phyloP scores from a whole-genome alignment of 2,888 invertebrate species.

The Eubasilissa splendida region DNA sequence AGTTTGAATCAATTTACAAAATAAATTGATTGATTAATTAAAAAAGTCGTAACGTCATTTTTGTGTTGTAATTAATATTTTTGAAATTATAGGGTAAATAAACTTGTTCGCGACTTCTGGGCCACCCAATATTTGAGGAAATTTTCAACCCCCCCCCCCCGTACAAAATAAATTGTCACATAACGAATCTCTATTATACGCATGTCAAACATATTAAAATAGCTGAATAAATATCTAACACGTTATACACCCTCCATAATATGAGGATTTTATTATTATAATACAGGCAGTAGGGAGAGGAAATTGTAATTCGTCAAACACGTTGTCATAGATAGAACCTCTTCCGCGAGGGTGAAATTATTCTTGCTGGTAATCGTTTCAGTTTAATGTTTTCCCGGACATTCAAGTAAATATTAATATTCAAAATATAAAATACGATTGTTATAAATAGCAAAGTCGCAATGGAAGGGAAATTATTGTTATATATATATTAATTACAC shows the following conservation, averaged over 20 bases:
- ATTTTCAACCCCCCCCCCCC: neutral
- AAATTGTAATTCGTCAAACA: slow-evolving; percentile 48
- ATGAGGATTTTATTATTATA: slow-evolving; percentile 72
- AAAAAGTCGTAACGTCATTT: no score
- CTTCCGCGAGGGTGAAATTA: neutral
- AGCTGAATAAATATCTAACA: slow-evolving; percentile 73
- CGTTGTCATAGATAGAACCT: slow-evolving; percentile 41
- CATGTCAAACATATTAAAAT: slow-evolving; percentile 75
- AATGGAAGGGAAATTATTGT: no score
- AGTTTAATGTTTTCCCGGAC: neutral
- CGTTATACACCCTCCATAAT: slow-evolving; percentile 50
- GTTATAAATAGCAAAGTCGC: no score
- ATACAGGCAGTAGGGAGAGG: slow-evolving; percentile 64
- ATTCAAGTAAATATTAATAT: no score
- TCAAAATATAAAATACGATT: no score
- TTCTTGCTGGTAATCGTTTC: neutral
- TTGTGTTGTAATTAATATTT: no score
- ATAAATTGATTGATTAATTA: no score
- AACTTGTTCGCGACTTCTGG: no score
- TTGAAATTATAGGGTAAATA: no score
- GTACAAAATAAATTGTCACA: slow-evolving; percentile 35
- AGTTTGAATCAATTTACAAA: no score
- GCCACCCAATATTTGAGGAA: no score
- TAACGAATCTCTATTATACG: slow-evolving; percentile 64
- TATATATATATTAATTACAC: no score